Evolutionary conservation across 2,888 invertebrate species (phyloP), one percentile per base, ranked within the genome.

Genomic region (Amblyteles armatorius): DNA sequence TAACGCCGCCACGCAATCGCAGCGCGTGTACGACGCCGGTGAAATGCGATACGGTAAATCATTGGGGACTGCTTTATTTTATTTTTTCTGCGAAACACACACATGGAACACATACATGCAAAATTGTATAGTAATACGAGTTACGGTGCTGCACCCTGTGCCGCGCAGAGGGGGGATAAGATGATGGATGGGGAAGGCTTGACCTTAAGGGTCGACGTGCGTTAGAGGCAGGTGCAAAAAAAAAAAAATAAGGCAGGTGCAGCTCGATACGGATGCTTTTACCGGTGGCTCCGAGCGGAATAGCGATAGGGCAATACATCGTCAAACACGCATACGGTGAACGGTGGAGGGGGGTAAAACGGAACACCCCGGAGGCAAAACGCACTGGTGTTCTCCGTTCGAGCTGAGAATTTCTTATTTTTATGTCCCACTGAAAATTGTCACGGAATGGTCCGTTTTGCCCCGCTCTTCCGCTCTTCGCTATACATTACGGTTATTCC

Each of bases 41-140:
- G 80, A 84, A 78, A 84, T 73, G 73, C 81, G 81, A 84, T 74
- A 81, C 73, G 68, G 63, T 55, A 52, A 73, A 77, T 80, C 80
- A 68, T 77, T 9, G 36, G 33, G 71, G 65, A 44, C 72, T 80
- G 44, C 48, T 78, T 82, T 13, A 44, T 13, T 44, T 44, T 44
- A 11, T 76, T 33, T 77, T 78, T 77, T 55, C 44, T 82, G 33
- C 50, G 44, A 50, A 9, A 19, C 63, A 40, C 55, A 55, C 44
- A 11, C 16, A 36, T 55, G 29, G 11, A 19, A 50, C 52, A 65
- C 36, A 29, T 29, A 60, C 48, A 44, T 67, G 40, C 40, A 29
- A 40, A 40, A 71, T 44, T 44, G 29, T 81, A 74, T 55, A 44
- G 22, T 4, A 26, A 19, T 4, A 4, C 3, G 26, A 11, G 2